A percentile compares a stretch with the other conserved stretches of the same genome.
phyloP scores from a whole-genome alignment of 2,797 vertebrate genomes.

The Gymnoscopelus braueri region DNA sequence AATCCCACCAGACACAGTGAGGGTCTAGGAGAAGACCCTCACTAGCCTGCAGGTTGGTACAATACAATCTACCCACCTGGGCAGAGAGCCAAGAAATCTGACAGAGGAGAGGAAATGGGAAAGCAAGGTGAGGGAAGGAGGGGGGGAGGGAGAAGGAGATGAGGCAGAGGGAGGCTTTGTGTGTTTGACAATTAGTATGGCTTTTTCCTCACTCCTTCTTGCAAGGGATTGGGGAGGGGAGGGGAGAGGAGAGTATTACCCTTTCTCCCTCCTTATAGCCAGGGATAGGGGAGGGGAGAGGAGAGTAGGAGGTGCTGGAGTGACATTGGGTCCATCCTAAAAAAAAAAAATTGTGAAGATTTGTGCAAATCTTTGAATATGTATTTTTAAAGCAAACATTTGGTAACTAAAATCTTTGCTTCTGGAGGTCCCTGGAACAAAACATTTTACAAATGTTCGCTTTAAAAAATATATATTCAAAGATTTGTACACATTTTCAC shows the following conservation, averaged over 20 bases:
- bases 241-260: background rate
- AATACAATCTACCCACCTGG: conserved; percentile 21
- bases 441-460: too few relatives aligned
- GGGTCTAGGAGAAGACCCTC: conserved; percentile 5
- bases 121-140: conserved; percentile 10
- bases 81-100: conserved; percentile 41
- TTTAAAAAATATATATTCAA: too few relatives aligned
- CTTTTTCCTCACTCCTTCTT: too few relatives aligned
- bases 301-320: conserved; percentile 39
- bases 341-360: too few relatives aligned
- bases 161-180: conserved; percentile 55
- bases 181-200: conserved; percentile 27
- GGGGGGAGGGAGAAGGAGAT: conserved; percentile 1
- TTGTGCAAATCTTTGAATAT: too few relatives aligned
- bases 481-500: too few relatives aligned
- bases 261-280: too few relatives aligned
- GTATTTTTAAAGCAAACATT: too few relatives aligned
- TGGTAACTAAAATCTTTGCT: too few relatives aligned
- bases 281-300: background rate
- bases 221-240: background rate
- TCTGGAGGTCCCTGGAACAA: too few relatives aligned
- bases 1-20: conserved; percentile 26
- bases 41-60: conserved; percentile 43
- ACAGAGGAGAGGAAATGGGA: conserved; percentile 31
- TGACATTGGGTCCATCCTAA: conserved; percentile 62